Conservation (phyloP, 2,888 invertebrate species). For the Tipula vernalis region DNA sequence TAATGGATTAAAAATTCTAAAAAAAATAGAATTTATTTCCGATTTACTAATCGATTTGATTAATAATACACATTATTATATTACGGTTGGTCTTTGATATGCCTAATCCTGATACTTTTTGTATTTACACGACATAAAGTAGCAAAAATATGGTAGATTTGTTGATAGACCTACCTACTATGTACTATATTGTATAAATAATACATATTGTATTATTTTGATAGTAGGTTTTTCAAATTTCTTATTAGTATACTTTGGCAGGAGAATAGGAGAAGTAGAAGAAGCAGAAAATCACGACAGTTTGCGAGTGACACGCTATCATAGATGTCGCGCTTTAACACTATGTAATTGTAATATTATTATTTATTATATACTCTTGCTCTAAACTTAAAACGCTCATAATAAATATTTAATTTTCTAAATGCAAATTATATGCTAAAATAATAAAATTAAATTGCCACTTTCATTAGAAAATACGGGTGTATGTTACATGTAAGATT, state of each 20-base stretch:
- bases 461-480: neutral
- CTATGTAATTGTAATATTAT: neutral
- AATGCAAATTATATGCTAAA: constrained; percentile 4
- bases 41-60: neutral
- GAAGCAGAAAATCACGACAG: constrained; percentile 4
- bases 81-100: neutral
- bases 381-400: neutral
- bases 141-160: neutral
- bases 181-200: neutral
- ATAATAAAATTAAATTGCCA: neutral
- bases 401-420: constrained; percentile 4
- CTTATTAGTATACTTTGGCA: neutral
- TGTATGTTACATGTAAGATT: neutral
- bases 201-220: neutral
- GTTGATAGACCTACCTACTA: neutral
- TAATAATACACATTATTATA: neutral
- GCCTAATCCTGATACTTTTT: neutral
- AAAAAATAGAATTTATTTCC: neutral
- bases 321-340: constrained; percentile 8
- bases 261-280: neutral
- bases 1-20: neutral
- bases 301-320: constrained; percentile 8
- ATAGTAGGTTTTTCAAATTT: neutral
- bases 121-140: neutral
- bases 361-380: neutral